A percentile compares a stretch with the other conserved stretches of the same genome.
phyloP scores from a whole-genome alignment of 2,113 vertebrate genomes.

The Cranoglanis bouderius region DNA sequence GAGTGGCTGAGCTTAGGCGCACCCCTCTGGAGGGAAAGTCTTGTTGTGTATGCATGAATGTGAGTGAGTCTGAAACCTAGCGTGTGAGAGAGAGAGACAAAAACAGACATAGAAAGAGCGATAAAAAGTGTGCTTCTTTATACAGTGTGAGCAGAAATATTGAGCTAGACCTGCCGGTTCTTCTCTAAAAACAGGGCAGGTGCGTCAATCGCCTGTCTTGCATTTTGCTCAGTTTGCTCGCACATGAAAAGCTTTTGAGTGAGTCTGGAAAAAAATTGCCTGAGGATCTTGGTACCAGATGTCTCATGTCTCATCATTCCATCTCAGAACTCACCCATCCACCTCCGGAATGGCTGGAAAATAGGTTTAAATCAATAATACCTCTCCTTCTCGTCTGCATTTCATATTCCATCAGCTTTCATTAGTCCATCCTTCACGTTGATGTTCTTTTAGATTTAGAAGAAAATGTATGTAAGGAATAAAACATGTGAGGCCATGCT shows the following conservation, averaged over 20 bases:
- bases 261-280: conserved; percentile 46
- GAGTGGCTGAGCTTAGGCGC: conserved; percentile 57
- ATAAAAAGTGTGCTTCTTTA: neutral
- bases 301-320: conserved; percentile 52
- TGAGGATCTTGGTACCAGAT: conserved; percentile 51
- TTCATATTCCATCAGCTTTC: neutral
- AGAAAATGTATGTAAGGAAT: neutral
- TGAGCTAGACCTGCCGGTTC: neutral
- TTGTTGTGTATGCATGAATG: conserved; percentile 19
- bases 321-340: conserved; percentile 8
- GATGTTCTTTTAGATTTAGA: neutral
- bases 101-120: neutral
- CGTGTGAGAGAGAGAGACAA: neutral
- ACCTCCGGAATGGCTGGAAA: conserved; percentile 20
- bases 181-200: conserved; percentile 4
- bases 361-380: conserved; percentile 52
- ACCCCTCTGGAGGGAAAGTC: conserved; percentile 48
- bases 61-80: neutral
- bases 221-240: neutral
- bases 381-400: neutral
- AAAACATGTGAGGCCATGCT: neutral
- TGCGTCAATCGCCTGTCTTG: conserved; percentile 12
- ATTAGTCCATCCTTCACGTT: neutral
- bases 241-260: neutral
- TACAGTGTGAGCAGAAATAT: conserved; percentile 10